phyloP scores from a whole-genome alignment of 2,113 vertebrate genomes.

The Oriolus oriolus region DNA sequence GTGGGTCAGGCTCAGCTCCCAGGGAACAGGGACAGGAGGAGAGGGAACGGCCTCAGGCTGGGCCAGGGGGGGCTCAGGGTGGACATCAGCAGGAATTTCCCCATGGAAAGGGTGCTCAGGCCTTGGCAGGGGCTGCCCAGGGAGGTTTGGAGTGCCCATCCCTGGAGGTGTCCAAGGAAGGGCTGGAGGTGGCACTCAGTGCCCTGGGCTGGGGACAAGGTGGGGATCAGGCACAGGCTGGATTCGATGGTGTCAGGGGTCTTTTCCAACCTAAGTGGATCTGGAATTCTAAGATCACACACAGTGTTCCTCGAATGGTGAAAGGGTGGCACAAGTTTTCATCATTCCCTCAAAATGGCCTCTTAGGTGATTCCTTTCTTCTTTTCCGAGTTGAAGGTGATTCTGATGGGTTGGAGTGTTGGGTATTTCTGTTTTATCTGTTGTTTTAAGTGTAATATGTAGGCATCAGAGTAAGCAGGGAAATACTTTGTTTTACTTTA shows the following conservation, averaged over 20 bases:
- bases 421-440: background rate
- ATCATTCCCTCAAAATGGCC: background rate
- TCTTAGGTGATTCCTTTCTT: background rate
- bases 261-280: background rate
- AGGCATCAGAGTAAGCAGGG: background rate
- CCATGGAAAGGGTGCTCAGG: background rate
- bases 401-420: background rate
- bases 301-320: background rate
- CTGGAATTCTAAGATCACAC: background rate
- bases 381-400: background rate
- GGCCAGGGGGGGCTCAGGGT: background rate
- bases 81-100: background rate
- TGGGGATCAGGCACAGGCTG: fast-evolving
- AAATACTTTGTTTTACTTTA: background rate
- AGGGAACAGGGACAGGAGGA: background rate
- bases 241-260: fast-evolving
- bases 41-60: fast-evolving
- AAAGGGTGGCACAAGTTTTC: background rate
- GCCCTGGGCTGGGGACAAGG: background rate
- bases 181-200: fast-evolving
- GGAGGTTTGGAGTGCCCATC: background rate
- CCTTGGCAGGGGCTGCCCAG: background rate
- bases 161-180: background rate
- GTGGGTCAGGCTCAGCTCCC: fast-evolving
- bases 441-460: background rate